Conservation (phyloP, 2,888 invertebrate genomes). For the Agrochola lychnidis region DNA sequence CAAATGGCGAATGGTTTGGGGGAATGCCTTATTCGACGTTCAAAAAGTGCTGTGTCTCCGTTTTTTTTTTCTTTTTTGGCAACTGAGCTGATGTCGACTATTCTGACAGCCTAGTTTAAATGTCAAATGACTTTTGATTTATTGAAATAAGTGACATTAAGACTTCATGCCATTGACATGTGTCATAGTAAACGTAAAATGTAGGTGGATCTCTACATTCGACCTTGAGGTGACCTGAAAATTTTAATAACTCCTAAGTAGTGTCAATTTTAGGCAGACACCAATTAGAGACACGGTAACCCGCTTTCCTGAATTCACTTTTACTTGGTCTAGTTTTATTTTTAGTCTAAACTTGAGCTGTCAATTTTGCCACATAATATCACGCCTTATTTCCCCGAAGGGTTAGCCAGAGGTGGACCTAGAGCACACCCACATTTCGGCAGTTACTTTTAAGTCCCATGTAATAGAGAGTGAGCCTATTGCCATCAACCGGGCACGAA, state of each 20-base stretch:
- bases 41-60: too few species aligned
- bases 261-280: not conserved
- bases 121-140: too few species aligned
- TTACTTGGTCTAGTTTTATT: conserved; percentile 27
- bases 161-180: not conserved
- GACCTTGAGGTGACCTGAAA: conserved; percentile 38
- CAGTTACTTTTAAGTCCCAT: not conserved
- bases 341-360: not conserved
- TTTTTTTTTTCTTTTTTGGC: too few species aligned
- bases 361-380: not conserved
- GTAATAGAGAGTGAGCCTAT: not conserved
- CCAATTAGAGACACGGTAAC: conserved; percentile 1
- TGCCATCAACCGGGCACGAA: not conserved
- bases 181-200: not conserved
- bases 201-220: not conserved
- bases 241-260: conserved; percentile 10
- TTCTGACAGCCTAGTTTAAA: too few species aligned
- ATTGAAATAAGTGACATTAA: not conserved
- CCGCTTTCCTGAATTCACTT: conserved; percentile 20
- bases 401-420: too few species aligned
- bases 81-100: too few species aligned
- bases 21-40: too few species aligned
- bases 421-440: not conserved
- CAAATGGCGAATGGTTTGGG: too few species aligned
- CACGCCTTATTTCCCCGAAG: too few species aligned